Conservation (phyloP, 2,113 vertebrate genomes). For the Sinocyclocheilus anophthalmus region DNA sequence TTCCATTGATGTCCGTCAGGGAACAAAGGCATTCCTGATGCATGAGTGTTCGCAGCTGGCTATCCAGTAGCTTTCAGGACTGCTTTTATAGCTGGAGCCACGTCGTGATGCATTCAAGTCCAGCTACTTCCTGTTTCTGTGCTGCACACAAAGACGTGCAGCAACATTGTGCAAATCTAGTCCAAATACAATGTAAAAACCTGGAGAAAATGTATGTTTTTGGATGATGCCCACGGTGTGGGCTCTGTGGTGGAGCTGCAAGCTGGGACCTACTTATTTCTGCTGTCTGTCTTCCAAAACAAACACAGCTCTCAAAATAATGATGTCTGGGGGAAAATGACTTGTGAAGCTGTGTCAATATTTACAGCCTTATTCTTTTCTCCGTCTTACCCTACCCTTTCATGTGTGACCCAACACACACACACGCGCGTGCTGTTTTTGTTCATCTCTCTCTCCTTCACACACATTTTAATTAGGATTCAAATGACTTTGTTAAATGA, state of each 20-base stretch:
- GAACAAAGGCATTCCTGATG: slow-evolving; percentile 41
- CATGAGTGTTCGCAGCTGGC: slow-evolving; percentile 12
- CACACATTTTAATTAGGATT: slow-evolving; percentile 23
- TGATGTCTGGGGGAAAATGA: slow-evolving; percentile 18
- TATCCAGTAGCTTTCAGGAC: slow-evolving; percentile 10
- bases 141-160: slow-evolving; percentile 19
- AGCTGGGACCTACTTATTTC: slow-evolving; percentile 4
- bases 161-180: background rate
- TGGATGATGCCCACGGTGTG: background rate
- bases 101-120: background rate
- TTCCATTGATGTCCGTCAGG: slow-evolving; percentile 36
- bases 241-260: slow-evolving; percentile 33
- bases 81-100: slow-evolving; percentile 35
- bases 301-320: slow-evolving; percentile 35
- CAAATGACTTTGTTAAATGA: slow-evolving; percentile 33
- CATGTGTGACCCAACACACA: slow-evolving; percentile 28
- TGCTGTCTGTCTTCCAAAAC: slow-evolving; percentile 1
- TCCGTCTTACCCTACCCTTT: background rate
- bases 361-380: slow-evolving; percentile 8
- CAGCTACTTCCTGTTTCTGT: background rate
- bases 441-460: slow-evolving; percentile 43
- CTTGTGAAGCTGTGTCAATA: slow-evolving; percentile 11
- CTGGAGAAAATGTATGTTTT: background rate
- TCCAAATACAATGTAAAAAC: background rate
- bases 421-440: slow-evolving; percentile 29